These are phyloP conservation scores for Thaumatotibia leucotreta DNA, from an alignment of 1,140 invertebrate species.

Conservation along the genomic window DNA sequence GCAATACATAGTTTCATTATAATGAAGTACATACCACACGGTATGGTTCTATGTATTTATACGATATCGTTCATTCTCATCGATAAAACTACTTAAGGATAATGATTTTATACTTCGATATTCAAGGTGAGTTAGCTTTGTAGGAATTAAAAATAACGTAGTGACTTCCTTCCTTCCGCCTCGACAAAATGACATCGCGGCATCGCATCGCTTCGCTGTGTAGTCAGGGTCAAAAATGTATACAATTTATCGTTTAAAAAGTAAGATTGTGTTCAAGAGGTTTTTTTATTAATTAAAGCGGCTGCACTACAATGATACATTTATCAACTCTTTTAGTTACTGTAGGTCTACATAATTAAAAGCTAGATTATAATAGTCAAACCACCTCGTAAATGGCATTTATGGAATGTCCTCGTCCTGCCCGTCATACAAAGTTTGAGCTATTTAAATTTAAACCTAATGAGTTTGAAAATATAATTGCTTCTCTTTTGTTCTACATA, in stretches of 20 bases:
- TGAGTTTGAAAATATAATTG: too few relatives aligned
- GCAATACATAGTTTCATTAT: background rate
- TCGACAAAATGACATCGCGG: background rate
- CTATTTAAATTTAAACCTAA: too few relatives aligned
- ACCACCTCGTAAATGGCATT: too few relatives aligned
- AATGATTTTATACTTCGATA: background rate
- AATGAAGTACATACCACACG: background rate
- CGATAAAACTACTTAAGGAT: background rate
- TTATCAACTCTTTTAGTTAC: too few relatives aligned
- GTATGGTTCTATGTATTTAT: background rate
- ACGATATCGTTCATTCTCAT: background rate
- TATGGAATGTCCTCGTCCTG: too few relatives aligned
- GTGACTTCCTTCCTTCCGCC: slow-evolving; percentile 6
- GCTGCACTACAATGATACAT: too few relatives aligned
- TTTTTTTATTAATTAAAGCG: too few relatives aligned
- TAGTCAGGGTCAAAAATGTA: background rate
- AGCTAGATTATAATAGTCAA: too few relatives aligned
- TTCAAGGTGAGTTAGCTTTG: background rate
- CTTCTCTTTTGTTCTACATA: too few relatives aligned
- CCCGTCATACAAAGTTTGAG: too few relatives aligned
- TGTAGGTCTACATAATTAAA: too few relatives aligned
- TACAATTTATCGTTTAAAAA: background rate
- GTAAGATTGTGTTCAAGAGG: too few relatives aligned
- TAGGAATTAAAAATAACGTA: background rate
- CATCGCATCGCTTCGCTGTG: background rate